Conservation (phyloP, 1,140 invertebrate genomes). For the Heliconius congener region DNA sequence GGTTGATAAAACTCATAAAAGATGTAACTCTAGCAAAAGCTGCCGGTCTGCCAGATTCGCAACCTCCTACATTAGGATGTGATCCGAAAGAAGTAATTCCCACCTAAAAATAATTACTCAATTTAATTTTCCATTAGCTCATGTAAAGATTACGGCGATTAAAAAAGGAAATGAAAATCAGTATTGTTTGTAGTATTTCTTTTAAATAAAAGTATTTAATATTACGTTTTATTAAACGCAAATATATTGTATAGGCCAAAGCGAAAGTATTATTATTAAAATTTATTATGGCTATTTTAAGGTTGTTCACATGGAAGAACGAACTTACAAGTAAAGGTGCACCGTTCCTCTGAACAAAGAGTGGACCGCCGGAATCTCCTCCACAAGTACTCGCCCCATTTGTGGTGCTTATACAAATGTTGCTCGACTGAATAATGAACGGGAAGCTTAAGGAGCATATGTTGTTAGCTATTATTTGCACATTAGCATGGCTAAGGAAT, state of each 20-base stretch:
- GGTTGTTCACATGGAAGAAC: not conserved
- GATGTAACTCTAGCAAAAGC: not conserved
- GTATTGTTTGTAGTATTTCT: too few relatives aligned
- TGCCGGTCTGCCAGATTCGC: not conserved
- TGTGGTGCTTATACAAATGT: conserved; percentile 45
- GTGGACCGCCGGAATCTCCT: conserved; percentile 80
- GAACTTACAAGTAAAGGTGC: not conserved
- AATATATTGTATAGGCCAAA: too few relatives aligned
- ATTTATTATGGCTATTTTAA: not conserved
- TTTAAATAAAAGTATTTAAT: not conserved
- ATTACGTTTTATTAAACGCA: not conserved
- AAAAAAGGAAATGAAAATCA: too few relatives aligned
- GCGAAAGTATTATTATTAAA: too few relatives aligned
- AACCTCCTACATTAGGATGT: not conserved
- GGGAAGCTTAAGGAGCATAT: conserved; percentile 39
- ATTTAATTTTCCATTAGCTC: too few relatives aligned
- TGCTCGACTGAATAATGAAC: conserved; percentile 31
- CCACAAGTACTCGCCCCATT: conserved; percentile 44
- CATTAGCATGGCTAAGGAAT: conserved; percentile 40
- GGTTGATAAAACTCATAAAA: not conserved
- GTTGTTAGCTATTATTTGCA: conserved; percentile 44
- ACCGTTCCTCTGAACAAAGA: conserved; percentile 50
- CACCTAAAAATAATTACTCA: not conserved
- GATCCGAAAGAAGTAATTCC: not conserved
- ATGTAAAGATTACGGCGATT: too few relatives aligned